A percentile compares a stretch with the other conserved stretches of the same genome.
These are phyloP conservation scores for Quadroppia sp. DNA, from an alignment of 2,888 invertebrate species.

Conservation along the genomic window DNA sequence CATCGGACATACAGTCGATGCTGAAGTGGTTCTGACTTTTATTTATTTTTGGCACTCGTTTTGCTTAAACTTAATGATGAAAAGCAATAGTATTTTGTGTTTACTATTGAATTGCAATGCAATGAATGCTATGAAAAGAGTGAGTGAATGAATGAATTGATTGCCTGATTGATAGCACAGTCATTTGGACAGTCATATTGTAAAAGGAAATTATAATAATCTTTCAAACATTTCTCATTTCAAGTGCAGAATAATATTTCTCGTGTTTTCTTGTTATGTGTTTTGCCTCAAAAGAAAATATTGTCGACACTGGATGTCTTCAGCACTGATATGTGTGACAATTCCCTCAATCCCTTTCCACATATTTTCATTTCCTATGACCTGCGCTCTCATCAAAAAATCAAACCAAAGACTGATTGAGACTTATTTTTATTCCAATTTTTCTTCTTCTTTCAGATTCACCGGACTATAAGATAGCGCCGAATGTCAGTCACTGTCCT, in stretches of 20 bases:
- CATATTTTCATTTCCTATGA: constrained; percentile 31
- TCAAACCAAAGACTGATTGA: constrained; percentile 2
- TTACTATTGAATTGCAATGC: background rate
- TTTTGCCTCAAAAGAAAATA: background rate
- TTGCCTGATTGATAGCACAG: background rate
- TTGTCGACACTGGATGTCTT: background rate
- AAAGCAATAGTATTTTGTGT: background rate
- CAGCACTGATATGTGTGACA: constrained; percentile 6
- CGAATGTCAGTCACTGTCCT: constrained; percentile 24
- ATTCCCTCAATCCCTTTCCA: constrained; percentile 34
- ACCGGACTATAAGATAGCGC: background rate
- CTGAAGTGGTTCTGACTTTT: constrained; percentile 9
- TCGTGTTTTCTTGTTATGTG: background rate
- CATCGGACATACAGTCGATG: constrained; percentile 28
- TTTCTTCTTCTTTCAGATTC: constrained; percentile 1
- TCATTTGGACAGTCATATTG: background rate
- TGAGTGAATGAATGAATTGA: background rate
- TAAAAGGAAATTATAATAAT: background rate
- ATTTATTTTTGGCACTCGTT: constrained; percentile 36
- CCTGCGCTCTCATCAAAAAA: background rate
- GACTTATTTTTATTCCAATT: constrained; percentile 13
- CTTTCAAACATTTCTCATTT: background rate
- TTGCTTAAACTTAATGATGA: background rate
- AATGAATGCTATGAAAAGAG: constrained; percentile 4
- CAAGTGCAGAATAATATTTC: background rate